Evolutionary conservation across 2,113 vertebrate species (phyloP).

Genomic region (Podarcis cretensis): DNA sequence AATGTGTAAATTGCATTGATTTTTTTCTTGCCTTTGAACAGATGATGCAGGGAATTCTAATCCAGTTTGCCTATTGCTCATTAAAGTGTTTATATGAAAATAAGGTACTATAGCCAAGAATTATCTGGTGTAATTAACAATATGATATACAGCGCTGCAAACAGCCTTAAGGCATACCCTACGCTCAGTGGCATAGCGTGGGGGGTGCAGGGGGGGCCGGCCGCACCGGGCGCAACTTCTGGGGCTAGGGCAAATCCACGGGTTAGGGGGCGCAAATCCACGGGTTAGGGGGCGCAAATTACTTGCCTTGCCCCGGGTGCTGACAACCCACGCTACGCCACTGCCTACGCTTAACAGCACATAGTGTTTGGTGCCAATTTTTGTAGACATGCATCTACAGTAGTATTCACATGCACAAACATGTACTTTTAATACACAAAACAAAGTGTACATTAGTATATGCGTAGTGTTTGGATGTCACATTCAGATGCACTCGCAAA

Average conservation of each 20-base stretch:
- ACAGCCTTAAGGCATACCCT: constrained; percentile 40
- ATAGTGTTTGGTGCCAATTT: constrained; percentile 42
- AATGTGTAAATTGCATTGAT: constrained; percentile 9
- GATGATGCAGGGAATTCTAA: neutral
- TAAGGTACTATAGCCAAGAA: neutral
- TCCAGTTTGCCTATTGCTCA: neutral
- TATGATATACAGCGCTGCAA: neutral
- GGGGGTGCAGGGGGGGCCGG: too few relatives aligned
- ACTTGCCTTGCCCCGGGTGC: too few relatives aligned
- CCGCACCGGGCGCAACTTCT: too few relatives aligned
- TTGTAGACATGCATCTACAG: constrained; percentile 48
- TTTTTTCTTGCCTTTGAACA: neutral
- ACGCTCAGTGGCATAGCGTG: too few relatives aligned
- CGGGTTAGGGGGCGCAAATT: too few relatives aligned
- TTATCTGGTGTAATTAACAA: constrained; percentile 1
- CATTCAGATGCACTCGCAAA: neutral
- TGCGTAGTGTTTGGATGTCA: neutral
- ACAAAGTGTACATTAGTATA: neutral
- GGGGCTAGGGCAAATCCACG: too few relatives aligned
- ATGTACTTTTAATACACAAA: constrained; percentile 19
- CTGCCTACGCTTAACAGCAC: neutral
- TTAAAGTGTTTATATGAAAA: constrained; percentile 23
- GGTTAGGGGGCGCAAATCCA: too few relatives aligned
- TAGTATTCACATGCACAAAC: constrained; percentile 49
- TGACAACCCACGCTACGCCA: too few relatives aligned